phyloP scores from a whole-genome alignment of 2,113 vertebrate genomes.

The Lichenostomus cassidix region DNA sequence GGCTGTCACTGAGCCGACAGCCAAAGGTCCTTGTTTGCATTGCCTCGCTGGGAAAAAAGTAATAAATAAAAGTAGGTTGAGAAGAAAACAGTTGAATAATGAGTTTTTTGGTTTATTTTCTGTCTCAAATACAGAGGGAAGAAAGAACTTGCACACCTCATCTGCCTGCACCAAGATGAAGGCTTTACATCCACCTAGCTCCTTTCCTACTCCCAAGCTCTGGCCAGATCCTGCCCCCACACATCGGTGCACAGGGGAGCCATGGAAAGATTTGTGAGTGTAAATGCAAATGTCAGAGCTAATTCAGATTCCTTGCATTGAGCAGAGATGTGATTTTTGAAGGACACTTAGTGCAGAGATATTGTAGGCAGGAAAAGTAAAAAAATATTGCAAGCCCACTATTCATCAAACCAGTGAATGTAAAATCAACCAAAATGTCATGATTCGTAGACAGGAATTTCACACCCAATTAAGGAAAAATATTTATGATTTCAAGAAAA shows the following conservation, averaged over 20 bases:
- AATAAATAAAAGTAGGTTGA: not conserved
- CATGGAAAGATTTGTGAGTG: not conserved
- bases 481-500: conserved; percentile 23
- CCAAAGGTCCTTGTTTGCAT: not conserved
- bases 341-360: not conserved
- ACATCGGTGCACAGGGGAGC: accelerated
- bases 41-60: not conserved
- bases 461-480: conserved; percentile 17
- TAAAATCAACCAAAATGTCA: conserved; percentile 3
- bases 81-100: not conserved
- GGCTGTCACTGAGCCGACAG: not conserved
- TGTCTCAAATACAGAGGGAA: not conserved
- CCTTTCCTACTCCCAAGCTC: accelerated
- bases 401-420: not conserved
- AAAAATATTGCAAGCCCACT: conserved; percentile 5
- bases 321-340: not conserved
- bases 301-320: not conserved
- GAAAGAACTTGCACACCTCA: not conserved
- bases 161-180: not conserved
- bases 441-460: conserved; percentile 34
- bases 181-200: accelerated
- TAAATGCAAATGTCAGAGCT: not conserved
- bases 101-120: not conserved
- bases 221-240: not conserved
- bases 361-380: not conserved